Evolutionary conservation across 2,888 invertebrate species (phyloP).

Genomic region (Amphipyra tragopoginis): DNA sequence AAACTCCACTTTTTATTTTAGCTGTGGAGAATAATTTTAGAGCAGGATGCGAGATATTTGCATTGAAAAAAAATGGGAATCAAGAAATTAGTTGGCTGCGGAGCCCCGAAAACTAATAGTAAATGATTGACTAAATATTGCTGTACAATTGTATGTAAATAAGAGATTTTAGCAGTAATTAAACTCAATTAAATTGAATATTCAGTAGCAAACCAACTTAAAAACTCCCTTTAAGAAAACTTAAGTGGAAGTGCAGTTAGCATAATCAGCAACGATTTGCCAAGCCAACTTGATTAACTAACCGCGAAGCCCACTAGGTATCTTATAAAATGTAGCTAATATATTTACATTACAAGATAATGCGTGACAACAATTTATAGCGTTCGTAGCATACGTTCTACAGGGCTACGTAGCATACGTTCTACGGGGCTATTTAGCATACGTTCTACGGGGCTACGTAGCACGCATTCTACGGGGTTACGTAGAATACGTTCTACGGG

Average conservation of each 20-base stretch:
- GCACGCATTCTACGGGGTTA: too few species aligned
- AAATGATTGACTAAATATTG: not conserved
- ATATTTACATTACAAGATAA: not conserved
- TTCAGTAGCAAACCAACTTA: not conserved
- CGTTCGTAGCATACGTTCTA: too few species aligned
- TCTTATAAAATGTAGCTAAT: not conserved
- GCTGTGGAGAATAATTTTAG: too few species aligned
- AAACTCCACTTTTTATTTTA: not conserved
- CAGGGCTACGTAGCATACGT: too few species aligned
- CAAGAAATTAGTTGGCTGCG: not conserved
- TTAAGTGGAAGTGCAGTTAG: slow-evolving; percentile 1
- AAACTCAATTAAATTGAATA: not conserved
- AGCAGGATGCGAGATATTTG: too few species aligned
- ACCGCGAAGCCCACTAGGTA: not conserved
- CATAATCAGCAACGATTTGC: slow-evolving; percentile 12
- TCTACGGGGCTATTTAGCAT: too few species aligned
- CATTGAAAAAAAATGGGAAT: too few species aligned
- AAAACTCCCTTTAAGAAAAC: not conserved
- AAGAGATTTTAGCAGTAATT: not conserved
- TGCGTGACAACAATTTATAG: too few species aligned
- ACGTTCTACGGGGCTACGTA: too few species aligned
- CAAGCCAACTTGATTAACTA: not conserved
- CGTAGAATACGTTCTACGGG: too few species aligned
- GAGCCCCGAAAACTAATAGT: not conserved
- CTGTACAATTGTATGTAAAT: too few species aligned